Evolutionary conservation across 2,113 vertebrate genomes (phyloP), one percentile per base, ranked within the genome.

Genomic region (Amblyornis subalaris): DNA sequence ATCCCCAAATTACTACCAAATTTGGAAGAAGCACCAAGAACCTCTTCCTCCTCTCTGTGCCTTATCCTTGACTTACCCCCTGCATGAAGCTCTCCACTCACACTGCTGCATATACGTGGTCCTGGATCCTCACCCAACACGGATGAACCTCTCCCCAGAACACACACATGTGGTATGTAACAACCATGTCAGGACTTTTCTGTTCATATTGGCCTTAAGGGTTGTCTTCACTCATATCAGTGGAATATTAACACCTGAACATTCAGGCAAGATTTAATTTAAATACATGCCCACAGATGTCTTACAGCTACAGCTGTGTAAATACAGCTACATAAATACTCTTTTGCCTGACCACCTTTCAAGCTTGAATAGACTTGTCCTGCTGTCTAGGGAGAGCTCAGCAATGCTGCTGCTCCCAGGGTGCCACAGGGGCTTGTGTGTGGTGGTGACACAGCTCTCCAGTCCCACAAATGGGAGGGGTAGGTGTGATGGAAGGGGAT

Each of bases 91-190:
- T 74, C 55, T 55, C 47, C 24, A 11, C 29, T 45, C 35, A 14
- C 35, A 14, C 14, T 25, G 12, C 54, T 61, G 12, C 8, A 3
- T 6, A 10, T 9, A 12, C 0, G 0, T 9, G 22, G n/a, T 20
- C 26, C 31, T 57, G 62, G 78, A 72, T 71, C 61, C 28, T 77
- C 36, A 61, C 60, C 36, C 14, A 15, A 40, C 19, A 62, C 14
- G 26, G 36, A 7, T 1, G 29, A 83, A 18, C 33, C 5, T 22
- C 10, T 73, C 33, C 20, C 15, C 44, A 53, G 36, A 76, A 18
- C 7, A 48, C 24, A 14, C 20, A 21, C 10, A 3, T 0, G 1
- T 18, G 26, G 14, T 22, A 12, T 29, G 57, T 4, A 33, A 33
- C 38, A 54, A 15, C 42, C 35, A 8, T 3, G 26, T 7, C 65